Percentiles rank a stretch among this genome's conserved stretches.
These are phyloP conservation scores for Ciconia stormi DNA, from an alignment of 2,113 vertebrate genomes.

Conservation along the genomic window DNA sequence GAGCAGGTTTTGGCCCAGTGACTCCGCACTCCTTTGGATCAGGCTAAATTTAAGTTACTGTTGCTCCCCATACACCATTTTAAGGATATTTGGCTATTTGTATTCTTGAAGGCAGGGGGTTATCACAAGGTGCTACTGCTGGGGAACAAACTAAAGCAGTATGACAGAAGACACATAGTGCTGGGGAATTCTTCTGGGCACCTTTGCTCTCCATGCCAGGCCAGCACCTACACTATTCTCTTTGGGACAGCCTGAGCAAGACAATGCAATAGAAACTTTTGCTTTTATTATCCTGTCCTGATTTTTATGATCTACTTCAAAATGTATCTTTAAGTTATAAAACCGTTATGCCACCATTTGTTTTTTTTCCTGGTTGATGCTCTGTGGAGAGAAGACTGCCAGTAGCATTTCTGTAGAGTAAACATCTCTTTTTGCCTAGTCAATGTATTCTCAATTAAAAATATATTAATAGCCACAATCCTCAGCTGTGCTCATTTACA, in stretches of 20 bases:
- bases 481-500: background rate
- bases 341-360: background rate
- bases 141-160: background rate
- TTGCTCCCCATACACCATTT: background rate
- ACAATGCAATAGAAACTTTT: background rate
- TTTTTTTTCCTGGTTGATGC: background rate
- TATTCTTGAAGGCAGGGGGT: background rate
- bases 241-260: background rate
- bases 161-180: background rate
- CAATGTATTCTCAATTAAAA: slow-evolving; percentile 7
- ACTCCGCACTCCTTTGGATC: background rate
- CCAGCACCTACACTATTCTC: background rate
- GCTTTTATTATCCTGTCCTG: background rate
- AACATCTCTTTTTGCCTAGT: background rate
- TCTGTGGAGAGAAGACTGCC: background rate
- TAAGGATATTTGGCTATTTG: background rate
- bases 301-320: background rate
- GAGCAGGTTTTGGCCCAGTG: background rate
- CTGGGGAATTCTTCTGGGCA: background rate
- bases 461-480: background rate
- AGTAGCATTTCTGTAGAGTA: background rate
- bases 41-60: background rate
- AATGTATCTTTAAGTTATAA: background rate
- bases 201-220: background rate
- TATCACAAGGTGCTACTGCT: background rate